Evolutionary conservation across 2,888 invertebrate species (phyloP).

Genomic region (Muschampia plurimacula): DNA sequence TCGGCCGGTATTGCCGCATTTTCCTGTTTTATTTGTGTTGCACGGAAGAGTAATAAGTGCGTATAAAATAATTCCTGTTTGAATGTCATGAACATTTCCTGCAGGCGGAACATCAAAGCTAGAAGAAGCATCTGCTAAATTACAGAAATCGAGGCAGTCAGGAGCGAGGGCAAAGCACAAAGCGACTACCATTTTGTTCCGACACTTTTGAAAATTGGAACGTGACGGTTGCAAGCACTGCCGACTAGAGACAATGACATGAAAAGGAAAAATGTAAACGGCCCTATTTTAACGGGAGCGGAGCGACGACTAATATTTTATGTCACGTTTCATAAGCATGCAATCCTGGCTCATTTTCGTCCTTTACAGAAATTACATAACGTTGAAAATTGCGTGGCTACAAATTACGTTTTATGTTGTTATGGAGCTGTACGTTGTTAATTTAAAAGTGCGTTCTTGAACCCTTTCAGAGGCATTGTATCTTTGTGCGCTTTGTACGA

Average conservation of each 20-base stretch:
- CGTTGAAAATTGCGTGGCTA: conserved; percentile 59
- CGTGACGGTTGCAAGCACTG: conserved; percentile 86
- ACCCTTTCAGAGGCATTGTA: conserved; percentile 86
- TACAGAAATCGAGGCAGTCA: conserved; percentile 70
- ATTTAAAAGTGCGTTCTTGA: conserved; percentile 86
- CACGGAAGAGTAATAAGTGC: neutral
- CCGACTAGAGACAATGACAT: conserved; percentile 84
- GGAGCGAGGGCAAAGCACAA: conserved; percentile 72
- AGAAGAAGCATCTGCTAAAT: conserved; percentile 77
- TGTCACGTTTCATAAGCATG: conserved; percentile 57
- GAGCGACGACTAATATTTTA: conserved; percentile 73
- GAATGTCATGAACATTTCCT: conserved; percentile 54
- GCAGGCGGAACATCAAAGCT: conserved; percentile 71
- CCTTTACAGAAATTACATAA: conserved; percentile 46
- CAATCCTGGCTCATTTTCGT: conserved; percentile 52
- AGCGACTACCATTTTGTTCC: conserved; percentile 84
- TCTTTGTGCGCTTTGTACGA: conserved; percentile 85
- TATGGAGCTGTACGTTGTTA: conserved; percentile 68
- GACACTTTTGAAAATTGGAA: conserved; percentile 86
- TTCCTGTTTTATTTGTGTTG: conserved; percentile 25
- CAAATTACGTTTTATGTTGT: conserved; percentile 57
- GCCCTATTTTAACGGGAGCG: conserved; percentile 81
- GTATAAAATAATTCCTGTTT: conserved; percentile 34
- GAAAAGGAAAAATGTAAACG: conserved; percentile 86
- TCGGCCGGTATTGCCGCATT: conserved; percentile 32